Percentiles rank a stretch among this genome's conserved stretches.
Evolutionary conservation across 2,113 vertebrate genomes (phyloP).

Genomic region (Campylomormyrus tamandua): DNA sequence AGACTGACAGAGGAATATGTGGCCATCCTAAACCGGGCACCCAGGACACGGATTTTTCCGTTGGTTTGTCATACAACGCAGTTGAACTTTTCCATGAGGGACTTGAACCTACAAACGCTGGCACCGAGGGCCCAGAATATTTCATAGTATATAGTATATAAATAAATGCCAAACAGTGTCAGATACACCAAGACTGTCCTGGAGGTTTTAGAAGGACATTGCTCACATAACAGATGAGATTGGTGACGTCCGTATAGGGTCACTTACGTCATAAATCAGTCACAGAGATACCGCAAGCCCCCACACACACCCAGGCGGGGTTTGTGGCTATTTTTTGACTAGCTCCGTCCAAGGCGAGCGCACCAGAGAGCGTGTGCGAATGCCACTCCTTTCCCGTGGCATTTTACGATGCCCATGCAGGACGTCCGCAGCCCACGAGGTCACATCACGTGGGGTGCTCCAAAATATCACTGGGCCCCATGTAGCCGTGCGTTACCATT

Average conservation of each 20-base stretch:
- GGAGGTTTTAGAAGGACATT: not conserved
- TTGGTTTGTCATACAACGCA: not conserved
- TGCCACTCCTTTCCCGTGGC: conserved; percentile 49
- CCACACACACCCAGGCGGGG: not conserved
- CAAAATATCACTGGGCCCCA: not conserved
- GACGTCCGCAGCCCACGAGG: conserved; percentile 14
- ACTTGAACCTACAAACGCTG: not conserved
- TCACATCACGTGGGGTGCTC: not conserved
- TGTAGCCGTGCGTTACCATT: not conserved
- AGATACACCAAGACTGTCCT: not conserved
- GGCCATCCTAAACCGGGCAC: not conserved
- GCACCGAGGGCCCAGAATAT: not conserved
- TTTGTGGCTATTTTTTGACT: conserved; percentile 23
- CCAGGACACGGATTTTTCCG: not conserved
- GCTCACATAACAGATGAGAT: not conserved
- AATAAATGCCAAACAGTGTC: not conserved
- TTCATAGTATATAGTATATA: not conserved
- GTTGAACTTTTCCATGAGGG: not conserved
- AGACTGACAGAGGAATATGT: not conserved
- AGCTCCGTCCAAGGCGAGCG: conserved; percentile 19
- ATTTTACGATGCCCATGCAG: conserved; percentile 40
- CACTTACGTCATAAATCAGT: conserved; percentile 3
- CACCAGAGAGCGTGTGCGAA: conserved; percentile 17
- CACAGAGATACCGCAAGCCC: not conserved
- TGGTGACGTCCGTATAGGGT: not conserved